Evolutionary conservation across 2,888 invertebrate genomes (phyloP).

Genomic region (Sisyra terminalis): DNA sequence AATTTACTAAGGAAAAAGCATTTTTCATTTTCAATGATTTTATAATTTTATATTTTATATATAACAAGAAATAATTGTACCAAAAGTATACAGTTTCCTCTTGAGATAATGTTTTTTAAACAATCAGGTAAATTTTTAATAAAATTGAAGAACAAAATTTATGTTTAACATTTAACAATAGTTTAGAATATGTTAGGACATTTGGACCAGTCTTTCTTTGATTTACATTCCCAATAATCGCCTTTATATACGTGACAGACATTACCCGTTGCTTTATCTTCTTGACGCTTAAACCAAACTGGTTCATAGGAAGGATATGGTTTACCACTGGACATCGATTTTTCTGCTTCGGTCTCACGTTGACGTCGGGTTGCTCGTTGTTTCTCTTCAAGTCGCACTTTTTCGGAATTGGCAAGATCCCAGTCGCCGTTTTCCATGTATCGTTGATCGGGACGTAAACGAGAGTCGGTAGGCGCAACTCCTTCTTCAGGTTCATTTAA

Average conservation of each 20-base stretch:
- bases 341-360: conserved; percentile 66
- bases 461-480: conserved; percentile 89
- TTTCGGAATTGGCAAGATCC: conserved; percentile 81
- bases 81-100: too few relatives aligned
- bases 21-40: too few relatives aligned
- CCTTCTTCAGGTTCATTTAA: conserved; percentile 87
- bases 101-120: too few relatives aligned
- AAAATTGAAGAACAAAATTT: too few relatives aligned
- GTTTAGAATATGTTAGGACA: conserved; percentile 81
- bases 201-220: conserved; percentile 67
- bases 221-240: conserved; percentile 88
- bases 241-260: conserved; percentile 70
- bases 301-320: conserved; percentile 64
- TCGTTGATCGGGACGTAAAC: conserved; percentile 88
- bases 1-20: too few relatives aligned
- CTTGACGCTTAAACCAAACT: conserved; percentile 77
- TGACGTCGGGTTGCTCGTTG: conserved; percentile 66
- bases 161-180: too few relatives aligned
- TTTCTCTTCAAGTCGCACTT: conserved; percentile 83
- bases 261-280: conserved; percentile 50
- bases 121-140: too few relatives aligned
- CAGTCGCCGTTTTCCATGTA: conserved; percentile 90
- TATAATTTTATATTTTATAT: too few relatives aligned
- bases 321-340: conserved; percentile 41
- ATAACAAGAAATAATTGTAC: too few relatives aligned